Evolutionary conservation across 2,888 invertebrate genomes (phyloP).

Genomic region (Fragum fragum): DNA sequence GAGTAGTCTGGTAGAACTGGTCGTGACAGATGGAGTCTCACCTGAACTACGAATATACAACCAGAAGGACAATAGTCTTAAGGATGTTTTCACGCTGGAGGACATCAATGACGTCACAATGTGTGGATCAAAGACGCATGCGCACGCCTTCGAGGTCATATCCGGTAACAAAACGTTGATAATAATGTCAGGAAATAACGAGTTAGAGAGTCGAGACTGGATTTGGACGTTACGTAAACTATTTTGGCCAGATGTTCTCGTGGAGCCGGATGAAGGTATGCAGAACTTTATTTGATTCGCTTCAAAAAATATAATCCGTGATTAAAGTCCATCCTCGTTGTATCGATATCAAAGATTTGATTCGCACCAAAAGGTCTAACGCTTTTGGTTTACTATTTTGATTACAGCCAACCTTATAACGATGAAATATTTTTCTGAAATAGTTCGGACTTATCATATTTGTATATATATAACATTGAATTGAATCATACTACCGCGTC

Average conservation of each 20-base stretch:
- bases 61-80: neutral
- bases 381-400: no score
- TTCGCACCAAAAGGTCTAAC: no score
- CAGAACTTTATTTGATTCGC: neutral
- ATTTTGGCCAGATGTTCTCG: slow-evolving; percentile 70
- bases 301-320: no score
- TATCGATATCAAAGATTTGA: no score
- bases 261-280: slow-evolving; percentile 29
- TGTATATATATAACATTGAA: no score
- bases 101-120: slow-evolving; percentile 73
- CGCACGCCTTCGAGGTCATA: slow-evolving; percentile 78
- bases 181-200: slow-evolving; percentile 72
- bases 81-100: slow-evolving; percentile 68
- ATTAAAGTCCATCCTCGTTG: no score
- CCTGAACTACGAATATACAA: slow-evolving; percentile 33
- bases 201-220: slow-evolving; percentile 77
- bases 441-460: no score
- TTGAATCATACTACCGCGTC: no score
- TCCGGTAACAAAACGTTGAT: slow-evolving; percentile 67
- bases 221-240: slow-evolving; percentile 72
- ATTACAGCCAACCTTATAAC: no score
- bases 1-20: slow-evolving; percentile 73
- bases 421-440: no score
- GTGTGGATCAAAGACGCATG: slow-evolving; percentile 76
- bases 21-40: slow-evolving; percentile 49